A percentile compares a stretch with the other conserved stretches of the same genome.
These are phyloP conservation scores for Yponomeuta plumbellus DNA, from an alignment of 2,888 invertebrate genomes.

Conservation along the genomic window DNA sequence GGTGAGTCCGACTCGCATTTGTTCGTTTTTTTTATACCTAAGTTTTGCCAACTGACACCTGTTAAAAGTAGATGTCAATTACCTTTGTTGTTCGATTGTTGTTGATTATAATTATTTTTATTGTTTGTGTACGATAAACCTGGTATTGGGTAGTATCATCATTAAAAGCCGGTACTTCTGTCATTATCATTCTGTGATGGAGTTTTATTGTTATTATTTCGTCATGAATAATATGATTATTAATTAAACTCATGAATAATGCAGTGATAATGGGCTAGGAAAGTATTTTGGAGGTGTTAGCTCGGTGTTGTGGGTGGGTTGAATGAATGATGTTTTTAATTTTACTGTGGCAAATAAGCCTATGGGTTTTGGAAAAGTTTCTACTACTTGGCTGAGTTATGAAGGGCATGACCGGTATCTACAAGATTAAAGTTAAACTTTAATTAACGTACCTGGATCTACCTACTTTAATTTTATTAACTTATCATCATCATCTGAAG, in stretches of 20 bases:
- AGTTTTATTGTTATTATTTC: neutral
- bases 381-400: too few species aligned
- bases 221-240: neutral
- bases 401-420: too few species aligned
- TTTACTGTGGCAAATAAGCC: neutral
- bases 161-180: neutral
- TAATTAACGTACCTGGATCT: too few species aligned
- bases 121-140: neutral
- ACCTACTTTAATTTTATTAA: too few species aligned
- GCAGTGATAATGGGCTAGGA: slow-evolving; percentile 1
- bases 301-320: neutral
- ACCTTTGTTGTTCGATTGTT: too few species aligned
- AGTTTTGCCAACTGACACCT: too few species aligned
- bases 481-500: too few species aligned
- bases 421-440: too few species aligned
- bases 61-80: too few species aligned
- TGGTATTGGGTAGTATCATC: too few species aligned
- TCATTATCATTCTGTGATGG: neutral
- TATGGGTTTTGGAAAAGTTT: neutral
- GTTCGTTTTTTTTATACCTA: too few species aligned
- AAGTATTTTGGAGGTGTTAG: neutral
- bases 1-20: too few species aligned
- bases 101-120: neutral
- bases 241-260: slow-evolving; percentile 3
- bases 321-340: neutral